Evolutionary conservation across 2,888 invertebrate species (phyloP).

Genomic region (Drosophila paramelanica): DNA sequence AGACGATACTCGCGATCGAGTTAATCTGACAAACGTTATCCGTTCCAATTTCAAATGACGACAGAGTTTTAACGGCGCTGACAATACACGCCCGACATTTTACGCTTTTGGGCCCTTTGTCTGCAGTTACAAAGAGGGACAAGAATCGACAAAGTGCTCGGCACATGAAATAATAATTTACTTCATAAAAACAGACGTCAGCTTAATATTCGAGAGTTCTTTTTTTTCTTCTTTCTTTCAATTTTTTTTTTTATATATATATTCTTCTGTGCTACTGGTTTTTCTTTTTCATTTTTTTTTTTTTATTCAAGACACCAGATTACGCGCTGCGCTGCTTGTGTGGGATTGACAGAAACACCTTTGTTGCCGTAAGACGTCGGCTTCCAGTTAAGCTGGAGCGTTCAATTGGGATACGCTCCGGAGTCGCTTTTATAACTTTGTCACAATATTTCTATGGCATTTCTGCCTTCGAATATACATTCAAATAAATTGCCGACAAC

Average conservation of each 20-base stretch:
- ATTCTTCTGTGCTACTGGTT: slow-evolving; percentile 61
- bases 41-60: slow-evolving; percentile 82
- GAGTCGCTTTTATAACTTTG: slow-evolving; percentile 48
- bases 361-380: slow-evolving; percentile 47
- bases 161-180: slow-evolving; percentile 77
- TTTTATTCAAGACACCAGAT: slow-evolving; percentile 64
- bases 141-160: slow-evolving; percentile 64
- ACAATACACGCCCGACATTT: slow-evolving; percentile 64
- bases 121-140: slow-evolving; percentile 52
- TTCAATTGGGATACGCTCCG: slow-evolving; percentile 33
- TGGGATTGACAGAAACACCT: slow-evolving; percentile 57
- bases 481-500: slow-evolving; percentile 43
- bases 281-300: slow-evolving; percentile 17
- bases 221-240: slow-evolving; percentile 24
- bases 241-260: slow-evolving; percentile 10
- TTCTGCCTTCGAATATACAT: slow-evolving; percentile 15
- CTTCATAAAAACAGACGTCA: slow-evolving; percentile 75
- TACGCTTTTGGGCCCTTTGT: slow-evolving; percentile 51
- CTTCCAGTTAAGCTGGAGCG: slow-evolving; percentile 45
- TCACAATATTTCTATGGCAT: slow-evolving; percentile 56
- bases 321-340: slow-evolving; percentile 70
- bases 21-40: slow-evolving; percentile 74
- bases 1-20: slow-evolving; percentile 56
- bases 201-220: slow-evolving; percentile 66
- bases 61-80: slow-evolving; percentile 75